Evolutionary conservation across 2,113 vertebrate genomes (phyloP).

Genomic region (Pedetes capensis): DNA sequence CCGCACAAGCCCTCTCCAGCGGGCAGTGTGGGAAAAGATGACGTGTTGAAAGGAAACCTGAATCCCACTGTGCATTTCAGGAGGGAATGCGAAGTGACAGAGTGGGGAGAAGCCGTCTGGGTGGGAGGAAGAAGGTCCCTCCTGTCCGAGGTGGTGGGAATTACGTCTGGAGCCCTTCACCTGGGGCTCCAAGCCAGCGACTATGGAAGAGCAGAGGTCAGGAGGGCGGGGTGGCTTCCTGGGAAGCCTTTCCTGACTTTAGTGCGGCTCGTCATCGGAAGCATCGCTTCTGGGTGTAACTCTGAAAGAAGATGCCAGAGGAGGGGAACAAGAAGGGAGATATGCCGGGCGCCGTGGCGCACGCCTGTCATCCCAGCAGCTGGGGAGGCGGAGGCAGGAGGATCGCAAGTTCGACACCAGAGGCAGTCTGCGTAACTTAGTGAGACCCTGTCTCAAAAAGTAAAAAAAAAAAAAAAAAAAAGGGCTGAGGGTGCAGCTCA

Average conservation of each 20-base stretch:
- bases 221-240: not conserved
- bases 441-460: no score
- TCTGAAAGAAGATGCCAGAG: not conserved
- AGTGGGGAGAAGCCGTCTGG: no score
- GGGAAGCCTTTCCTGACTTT: not conserved
- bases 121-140: rapidly evolving
- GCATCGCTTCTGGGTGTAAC: rapidly evolving
- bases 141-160: not conserved
- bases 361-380: no score
- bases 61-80: rapidly evolving
- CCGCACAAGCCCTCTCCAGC: not conserved
- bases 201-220: rapidly evolving
- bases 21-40: not conserved
- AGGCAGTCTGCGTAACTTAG: no score
- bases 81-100: not conserved
- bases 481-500: no score
- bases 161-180: not conserved
- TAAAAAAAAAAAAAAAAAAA: no score
- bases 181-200: not conserved
- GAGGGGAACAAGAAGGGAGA: not conserved
- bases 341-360: no score
- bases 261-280: not conserved
- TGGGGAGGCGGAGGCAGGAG: no score
- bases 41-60: not conserved
- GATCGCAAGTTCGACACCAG: no score